phyloP scores from a whole-genome alignment of 2,888 invertebrate species.

The Macaria liturata region DNA sequence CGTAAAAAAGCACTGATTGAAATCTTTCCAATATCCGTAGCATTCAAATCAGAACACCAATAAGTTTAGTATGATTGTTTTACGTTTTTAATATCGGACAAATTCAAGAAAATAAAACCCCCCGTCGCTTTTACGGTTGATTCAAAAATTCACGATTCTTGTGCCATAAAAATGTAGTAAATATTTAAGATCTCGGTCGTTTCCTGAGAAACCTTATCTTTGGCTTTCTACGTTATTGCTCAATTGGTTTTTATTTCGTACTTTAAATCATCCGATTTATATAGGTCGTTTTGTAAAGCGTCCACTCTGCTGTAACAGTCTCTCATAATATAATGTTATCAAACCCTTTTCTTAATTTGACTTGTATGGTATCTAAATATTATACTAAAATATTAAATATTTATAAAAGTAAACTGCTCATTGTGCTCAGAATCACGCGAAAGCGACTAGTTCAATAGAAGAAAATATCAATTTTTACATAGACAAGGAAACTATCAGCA shows the following conservation, averaged over 20 bases:
- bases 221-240: slow-evolving; percentile 25
- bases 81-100: slow-evolving; percentile 20
- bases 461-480: too few relatives aligned
- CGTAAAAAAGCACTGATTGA: too few relatives aligned
- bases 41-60: not conserved
- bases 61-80: slow-evolving; percentile 20
- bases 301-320: too few relatives aligned
- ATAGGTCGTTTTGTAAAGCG: slow-evolving; percentile 18
- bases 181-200: slow-evolving; percentile 28
- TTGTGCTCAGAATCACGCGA: too few relatives aligned
- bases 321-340: too few relatives aligned
- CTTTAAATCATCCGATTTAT: slow-evolving; percentile 27
- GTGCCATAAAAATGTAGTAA: slow-evolving; percentile 27
- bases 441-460: too few relatives aligned
- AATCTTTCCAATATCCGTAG: too few relatives aligned
- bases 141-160: slow-evolving; percentile 28
- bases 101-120: slow-evolving; percentile 22
- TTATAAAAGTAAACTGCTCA: too few relatives aligned
- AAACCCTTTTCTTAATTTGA: too few relatives aligned
- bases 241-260: slow-evolving; percentile 30
- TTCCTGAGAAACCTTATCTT: slow-evolving; percentile 28
- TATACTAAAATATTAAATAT: too few relatives aligned
- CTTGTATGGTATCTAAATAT: too few relatives aligned
- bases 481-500: too few relatives aligned
- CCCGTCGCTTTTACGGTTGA: slow-evolving; percentile 19